Base-by-base conservation (phyloP, 2,888 invertebrate species). In the Norana najaformis region DNA sequence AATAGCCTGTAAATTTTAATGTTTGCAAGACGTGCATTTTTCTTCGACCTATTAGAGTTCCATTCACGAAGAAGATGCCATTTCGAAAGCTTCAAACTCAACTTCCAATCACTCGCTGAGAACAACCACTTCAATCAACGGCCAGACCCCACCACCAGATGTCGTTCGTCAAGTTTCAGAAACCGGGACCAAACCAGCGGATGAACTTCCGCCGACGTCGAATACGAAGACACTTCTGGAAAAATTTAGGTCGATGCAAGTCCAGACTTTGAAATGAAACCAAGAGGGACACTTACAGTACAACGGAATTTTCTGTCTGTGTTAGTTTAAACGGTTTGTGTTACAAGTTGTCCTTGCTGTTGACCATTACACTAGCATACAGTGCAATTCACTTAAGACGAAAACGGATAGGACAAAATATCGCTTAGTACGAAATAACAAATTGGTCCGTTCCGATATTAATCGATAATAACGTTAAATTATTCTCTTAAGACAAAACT, bases 141-240 rank as follows among this genome's bases (percentile, higher is more conserved):
- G 69, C n/a, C 69, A 69, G 8, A n/a, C 18, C n/a, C 69, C 69
- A n/a, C 69, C 69, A 16, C 69, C 69, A 8, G 69, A 69, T 69
- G 11, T 69, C 69, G 69, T 69, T 69, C 30, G 69, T 69, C 69
- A 69, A n/a, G 69, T 69, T 69, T 69, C 69, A 69, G 30, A n/a
- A 69, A 8, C 69, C 30, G 69, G n/a, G n/a, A 69, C 6, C 30
- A 69, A 69, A 69, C 69, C 85, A 23, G 85, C 4, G 85, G 85
- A 85, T 23, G 85, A 85, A 37, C 23, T 85, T 35, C 85, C 85
- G 3, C 85, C 85, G 18, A 34, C 85, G 34, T 35, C 85, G 16
- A 85, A 85, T 85, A 85, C 85, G 20, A 85, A 85, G 37, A n/a
- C 37, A 35, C 85, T 85, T 14, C 35, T 85, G 85, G 85, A 35